phyloP scores from a whole-genome alignment of 2,113 vertebrate species.

The Oceanites oceanicus region DNA sequence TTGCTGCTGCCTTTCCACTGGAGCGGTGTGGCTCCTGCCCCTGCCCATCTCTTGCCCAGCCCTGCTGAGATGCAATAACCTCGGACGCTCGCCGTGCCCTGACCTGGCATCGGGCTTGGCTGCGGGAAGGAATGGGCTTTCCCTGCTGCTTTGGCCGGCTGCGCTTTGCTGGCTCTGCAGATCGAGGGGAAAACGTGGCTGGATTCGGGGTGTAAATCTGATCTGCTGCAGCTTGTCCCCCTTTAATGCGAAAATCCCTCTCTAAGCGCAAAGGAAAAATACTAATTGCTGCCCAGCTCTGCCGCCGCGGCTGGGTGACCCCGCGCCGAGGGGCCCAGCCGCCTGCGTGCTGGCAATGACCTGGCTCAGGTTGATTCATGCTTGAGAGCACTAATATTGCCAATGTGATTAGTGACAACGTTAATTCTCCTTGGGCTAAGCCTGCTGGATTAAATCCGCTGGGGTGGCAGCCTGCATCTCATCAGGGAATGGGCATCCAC shows the following conservation, averaged over 20 bases:
- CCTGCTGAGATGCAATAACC: no score
- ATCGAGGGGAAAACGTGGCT: accelerated
- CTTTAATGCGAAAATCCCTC: not conserved
- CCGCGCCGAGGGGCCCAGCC: not conserved
- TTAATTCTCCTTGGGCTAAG: not conserved
- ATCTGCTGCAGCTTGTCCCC: not conserved
- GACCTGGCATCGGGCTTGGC: not conserved
- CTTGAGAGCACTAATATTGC: not conserved
- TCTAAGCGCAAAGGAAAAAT: not conserved
- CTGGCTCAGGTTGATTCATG: not conserved
- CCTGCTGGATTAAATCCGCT: accelerated
- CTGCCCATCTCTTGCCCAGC: not conserved
- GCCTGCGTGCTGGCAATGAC: not conserved
- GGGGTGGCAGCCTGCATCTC: not conserved
- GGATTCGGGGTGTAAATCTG: not conserved
- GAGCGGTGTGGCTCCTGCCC: not conserved
- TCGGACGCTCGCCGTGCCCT: accelerated
- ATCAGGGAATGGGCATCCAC: not conserved
- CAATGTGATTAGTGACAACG: not conserved
- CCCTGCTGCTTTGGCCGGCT: not conserved
- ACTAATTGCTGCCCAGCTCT: not conserved
- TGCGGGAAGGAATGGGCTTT: not conserved
- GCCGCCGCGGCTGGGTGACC: not conserved
- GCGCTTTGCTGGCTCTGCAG: not conserved
- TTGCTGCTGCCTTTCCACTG: not conserved